Percentiles rank a stretch among this genome's conserved stretches.
Conservation (phyloP, 2,888 invertebrate species). For the Rambutsinella grinnellia region DNA sequence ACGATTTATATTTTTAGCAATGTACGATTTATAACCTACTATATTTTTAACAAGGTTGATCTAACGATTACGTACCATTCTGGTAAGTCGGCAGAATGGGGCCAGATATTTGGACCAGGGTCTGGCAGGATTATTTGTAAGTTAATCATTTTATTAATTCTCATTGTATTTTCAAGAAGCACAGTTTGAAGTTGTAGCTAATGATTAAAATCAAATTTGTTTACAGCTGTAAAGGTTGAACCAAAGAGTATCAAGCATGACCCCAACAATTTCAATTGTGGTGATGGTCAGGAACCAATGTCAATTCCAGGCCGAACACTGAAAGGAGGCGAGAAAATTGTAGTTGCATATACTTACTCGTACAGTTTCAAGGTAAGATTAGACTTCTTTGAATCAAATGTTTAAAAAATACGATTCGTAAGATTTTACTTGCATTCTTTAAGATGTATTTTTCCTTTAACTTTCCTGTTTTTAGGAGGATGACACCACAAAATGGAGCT, state of each 20-base stretch:
- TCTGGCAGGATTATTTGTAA: conserved; percentile 85
- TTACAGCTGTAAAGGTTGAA: conserved; percentile 72
- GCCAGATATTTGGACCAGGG: conserved; percentile 79
- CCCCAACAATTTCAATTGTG: conserved; percentile 67
- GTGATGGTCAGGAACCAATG: conserved; percentile 73
- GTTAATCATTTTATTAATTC: conserved; percentile 13
- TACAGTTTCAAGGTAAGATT: conserved; percentile 79
- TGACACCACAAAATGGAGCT: conserved; percentile 95
- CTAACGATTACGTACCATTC: conserved; percentile 94
- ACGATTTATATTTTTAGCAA: too few species aligned
- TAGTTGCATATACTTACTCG: conserved; percentile 88
- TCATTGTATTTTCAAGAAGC: neutral
- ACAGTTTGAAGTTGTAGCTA: too few species aligned
- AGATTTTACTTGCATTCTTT: neutral
- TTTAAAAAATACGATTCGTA: too few species aligned
- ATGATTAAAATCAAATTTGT: conserved; percentile 58
- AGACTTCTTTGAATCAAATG: neutral
- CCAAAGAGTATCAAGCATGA: conserved; percentile 73
- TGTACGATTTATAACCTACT: too few species aligned
- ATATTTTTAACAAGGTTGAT: conserved; percentile 97
- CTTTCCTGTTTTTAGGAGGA: conserved; percentile 72
- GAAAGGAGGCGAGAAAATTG: conserved; percentile 72
- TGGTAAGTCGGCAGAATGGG: conserved; percentile 90
- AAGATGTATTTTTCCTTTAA: neutral
- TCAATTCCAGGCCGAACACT: conserved; percentile 77